These are phyloP conservation scores for Apis dorsata DNA, from an alignment of 1,140 invertebrate species.

Conservation along the genomic window DNA sequence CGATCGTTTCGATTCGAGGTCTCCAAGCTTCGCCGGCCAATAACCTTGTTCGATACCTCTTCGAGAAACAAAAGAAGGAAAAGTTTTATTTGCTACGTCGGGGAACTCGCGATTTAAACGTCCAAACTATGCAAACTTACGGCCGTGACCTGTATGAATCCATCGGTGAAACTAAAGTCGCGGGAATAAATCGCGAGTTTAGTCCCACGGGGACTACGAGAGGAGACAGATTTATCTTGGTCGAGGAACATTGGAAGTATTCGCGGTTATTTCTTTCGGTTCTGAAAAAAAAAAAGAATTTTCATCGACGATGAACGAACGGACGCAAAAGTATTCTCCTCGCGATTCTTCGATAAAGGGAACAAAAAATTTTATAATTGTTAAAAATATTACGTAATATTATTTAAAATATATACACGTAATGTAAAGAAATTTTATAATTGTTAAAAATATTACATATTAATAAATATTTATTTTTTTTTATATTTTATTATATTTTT, in stretches of 20 bases:
- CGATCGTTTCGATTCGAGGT: not conserved
- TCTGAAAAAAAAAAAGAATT: conserved; percentile 14
- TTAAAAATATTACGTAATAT: too few species aligned
- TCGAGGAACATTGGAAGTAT: conserved; percentile 36
- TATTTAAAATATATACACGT: too few species aligned
- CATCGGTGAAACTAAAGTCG: conserved; percentile 55
- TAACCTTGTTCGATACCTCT: too few species aligned
- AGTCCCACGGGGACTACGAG: conserved; percentile 56
- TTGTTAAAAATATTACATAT: too few species aligned
- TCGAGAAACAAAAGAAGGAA: not conserved
- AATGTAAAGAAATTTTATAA: too few species aligned
- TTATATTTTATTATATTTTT: too few species aligned
- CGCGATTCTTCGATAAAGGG: too few species aligned
- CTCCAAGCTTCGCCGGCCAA: not conserved
- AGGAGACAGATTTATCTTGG: conserved; percentile 65
- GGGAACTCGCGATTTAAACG: conserved; percentile 52
- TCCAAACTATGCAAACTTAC: conserved; percentile 62
- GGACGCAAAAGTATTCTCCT: not conserved
- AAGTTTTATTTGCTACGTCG: too few species aligned
- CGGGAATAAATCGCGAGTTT: conserved; percentile 64
- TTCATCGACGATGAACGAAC: conserved; percentile 22
- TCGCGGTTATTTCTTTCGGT: not conserved
- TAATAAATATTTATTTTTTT: too few species aligned
- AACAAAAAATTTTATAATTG: too few species aligned
- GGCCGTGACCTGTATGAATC: conserved; percentile 58